Base-by-base conservation (phyloP, 2,797 vertebrate species). In the Syndactyla subalaris region DNA sequence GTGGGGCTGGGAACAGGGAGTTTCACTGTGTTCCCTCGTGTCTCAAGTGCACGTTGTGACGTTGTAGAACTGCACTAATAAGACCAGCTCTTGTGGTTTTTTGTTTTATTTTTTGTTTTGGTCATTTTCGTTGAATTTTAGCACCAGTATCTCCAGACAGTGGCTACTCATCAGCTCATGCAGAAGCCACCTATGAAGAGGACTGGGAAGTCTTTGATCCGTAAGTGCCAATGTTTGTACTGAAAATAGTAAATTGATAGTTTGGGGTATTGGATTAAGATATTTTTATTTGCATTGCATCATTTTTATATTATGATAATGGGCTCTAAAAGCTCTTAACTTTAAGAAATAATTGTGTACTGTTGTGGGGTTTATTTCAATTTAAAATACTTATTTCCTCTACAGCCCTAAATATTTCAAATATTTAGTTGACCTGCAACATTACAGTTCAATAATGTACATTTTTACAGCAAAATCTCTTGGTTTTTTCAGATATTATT, bases 191-290 rank as follows among this genome's bases (percentile, higher is more conserved):
- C 66, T 99, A 99, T 93, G 99, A 99, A 95, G 99, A 99, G 97
- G 99, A 99, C 97, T 99, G 99, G 99, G 99, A 99, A 97, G 99
- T 99, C 77, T 99, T 99, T 98, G 99, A 99, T 97, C 99, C 99
- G 99, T 99, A 96, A 99, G 99, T 99, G 62, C 72, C 62, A 6
- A 5, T 38, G 3, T 77, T 92, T 66, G 32, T 41, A 1, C n/a
- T 81, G 55, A 32, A 85, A 83, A 41, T 6, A 36, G 3, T 12
- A 9, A 39, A 30, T 26, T 6, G 18, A 26, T 71, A 18, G 2
- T 24, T 61, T 66, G 3, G 90, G 39, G 10, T 22, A 6, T 10
- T 84, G 36, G 18, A 29, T 82, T 63, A 39, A 61, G 27, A 12
- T 19, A 5, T 7, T 71, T n/a, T 36, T 62, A 9, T 43, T 70